Evolutionary conservation across 2,797 vertebrate species (phyloP).

Genomic region (Anomalospiza imberbis): DNA sequence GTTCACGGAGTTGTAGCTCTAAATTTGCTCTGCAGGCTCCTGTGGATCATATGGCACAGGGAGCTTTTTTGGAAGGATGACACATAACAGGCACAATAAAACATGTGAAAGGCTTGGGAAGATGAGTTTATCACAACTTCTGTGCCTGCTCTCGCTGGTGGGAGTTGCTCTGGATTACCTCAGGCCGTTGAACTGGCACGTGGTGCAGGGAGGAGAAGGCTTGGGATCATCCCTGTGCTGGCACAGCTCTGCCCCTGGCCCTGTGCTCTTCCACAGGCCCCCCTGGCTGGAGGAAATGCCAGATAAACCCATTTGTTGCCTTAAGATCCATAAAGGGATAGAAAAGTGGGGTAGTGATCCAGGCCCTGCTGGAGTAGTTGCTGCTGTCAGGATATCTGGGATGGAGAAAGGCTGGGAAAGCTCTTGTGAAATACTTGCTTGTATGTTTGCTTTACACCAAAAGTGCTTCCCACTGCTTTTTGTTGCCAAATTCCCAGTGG

Average conservation of each 20-base stretch:
- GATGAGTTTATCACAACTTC: slow-evolving; percentile 45
- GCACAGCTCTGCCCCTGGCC: background rate
- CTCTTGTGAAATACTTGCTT: background rate
- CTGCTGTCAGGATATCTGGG: background rate
- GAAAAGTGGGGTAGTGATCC: background rate
- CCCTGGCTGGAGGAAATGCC: background rate
- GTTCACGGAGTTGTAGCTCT: slow-evolving; percentile 32
- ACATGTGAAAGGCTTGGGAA: slow-evolving; percentile 53
- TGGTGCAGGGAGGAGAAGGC: background rate
- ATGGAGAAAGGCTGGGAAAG: background rate
- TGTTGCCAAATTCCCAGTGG: background rate
- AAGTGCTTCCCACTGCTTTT: background rate
- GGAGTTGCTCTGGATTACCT: slow-evolving; percentile 31
- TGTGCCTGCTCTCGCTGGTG: slow-evolving; percentile 4
- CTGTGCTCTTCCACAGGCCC: background rate
- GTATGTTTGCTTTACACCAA: background rate
- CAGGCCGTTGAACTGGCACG: background rate
- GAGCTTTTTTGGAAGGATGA: slow-evolving; percentile 58
- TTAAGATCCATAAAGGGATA: background rate
- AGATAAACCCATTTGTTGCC: background rate
- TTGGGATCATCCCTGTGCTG: background rate
- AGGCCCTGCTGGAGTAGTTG: background rate
- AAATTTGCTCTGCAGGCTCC: slow-evolving; percentile 46
- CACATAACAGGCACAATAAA: slow-evolving; percentile 42
- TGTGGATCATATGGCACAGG: slow-evolving; percentile 28